phyloP scores from a whole-genome alignment of 1,140 invertebrate genomes.

The Calliopsis andreniformis region DNA sequence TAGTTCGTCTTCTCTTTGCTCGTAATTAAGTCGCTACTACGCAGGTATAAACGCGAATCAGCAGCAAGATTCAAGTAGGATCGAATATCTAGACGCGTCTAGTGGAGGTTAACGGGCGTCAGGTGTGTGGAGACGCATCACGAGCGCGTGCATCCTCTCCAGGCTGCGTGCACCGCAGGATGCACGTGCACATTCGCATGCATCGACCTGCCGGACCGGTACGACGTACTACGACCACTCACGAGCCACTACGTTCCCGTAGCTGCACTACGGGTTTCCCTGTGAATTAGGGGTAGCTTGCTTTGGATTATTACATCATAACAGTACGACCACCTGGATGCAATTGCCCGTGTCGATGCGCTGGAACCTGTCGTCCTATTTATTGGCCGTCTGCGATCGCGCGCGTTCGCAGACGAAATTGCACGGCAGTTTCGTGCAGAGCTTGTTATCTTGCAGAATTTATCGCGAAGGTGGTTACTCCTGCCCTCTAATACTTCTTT shows the following conservation, averaged over 20 bases:
- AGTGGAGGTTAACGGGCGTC: conserved; percentile 70
- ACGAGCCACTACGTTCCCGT: conserved; percentile 23
- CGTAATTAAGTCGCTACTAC: conserved; percentile 19
- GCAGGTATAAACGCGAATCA: conserved; percentile 1
- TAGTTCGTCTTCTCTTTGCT: neutral
- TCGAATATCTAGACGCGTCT: conserved; percentile 63
- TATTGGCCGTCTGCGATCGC: conserved; percentile 61
- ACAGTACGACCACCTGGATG: conserved; percentile 71
- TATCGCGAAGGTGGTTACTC: neutral
- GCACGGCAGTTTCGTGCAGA: conserved; percentile 12
- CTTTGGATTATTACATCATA: conserved; percentile 75
- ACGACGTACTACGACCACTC: conserved; percentile 37
- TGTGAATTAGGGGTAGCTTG: conserved; percentile 71
- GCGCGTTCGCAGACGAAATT: conserved; percentile 52
- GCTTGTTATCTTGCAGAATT: neutral
- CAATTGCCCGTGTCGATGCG: conserved; percentile 64
- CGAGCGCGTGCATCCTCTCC: conserved; percentile 45
- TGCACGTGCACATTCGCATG: conserved; percentile 50
- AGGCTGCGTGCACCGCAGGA: conserved; percentile 40
- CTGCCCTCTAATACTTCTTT: neutral
- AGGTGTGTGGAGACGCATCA: conserved; percentile 68
- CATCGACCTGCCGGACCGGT: conserved; percentile 46
- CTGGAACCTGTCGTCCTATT: conserved; percentile 72
- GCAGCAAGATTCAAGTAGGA: conserved; percentile 12
- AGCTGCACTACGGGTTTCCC: conserved; percentile 33